Conservation (phyloP, 2,797 vertebrate species). For the Balearica regulorum region DNA sequence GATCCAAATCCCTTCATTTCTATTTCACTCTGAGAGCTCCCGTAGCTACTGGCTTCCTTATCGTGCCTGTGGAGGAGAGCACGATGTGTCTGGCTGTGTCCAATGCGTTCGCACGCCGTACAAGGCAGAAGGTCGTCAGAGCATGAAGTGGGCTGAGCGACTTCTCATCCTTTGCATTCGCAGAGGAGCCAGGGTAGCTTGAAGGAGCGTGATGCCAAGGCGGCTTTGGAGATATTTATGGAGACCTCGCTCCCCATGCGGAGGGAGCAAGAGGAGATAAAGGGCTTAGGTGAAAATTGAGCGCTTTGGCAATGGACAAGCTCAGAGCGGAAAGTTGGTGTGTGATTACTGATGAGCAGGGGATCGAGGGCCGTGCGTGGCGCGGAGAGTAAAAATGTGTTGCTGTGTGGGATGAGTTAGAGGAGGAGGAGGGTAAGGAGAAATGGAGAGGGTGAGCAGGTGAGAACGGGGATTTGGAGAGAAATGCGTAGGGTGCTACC, state of each 20-base stretch:
- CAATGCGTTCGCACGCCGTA: neutral
- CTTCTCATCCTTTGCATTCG: neutral
- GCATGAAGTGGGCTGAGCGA: neutral
- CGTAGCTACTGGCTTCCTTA: neutral
- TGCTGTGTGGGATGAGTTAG: neutral
- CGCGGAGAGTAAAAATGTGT: neutral
- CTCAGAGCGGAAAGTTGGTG: neutral
- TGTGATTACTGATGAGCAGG: neutral
- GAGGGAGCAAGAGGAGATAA: neutral
- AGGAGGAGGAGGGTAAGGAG: neutral
- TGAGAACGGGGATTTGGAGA: neutral
- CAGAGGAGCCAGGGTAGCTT: neutral
- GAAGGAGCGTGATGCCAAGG: neutral
- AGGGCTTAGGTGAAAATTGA: neutral
- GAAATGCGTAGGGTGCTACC: neutral
- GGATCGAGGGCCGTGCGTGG: neutral
- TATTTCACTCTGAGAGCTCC: neutral
- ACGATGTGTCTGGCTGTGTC: neutral
- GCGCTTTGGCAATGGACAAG: neutral
- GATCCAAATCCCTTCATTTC: neutral
- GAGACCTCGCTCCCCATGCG: accelerated
- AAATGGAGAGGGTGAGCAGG: neutral
- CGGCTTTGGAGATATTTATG: neutral
- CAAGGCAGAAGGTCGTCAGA: neutral
- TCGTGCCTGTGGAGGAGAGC: neutral